Conservation (phyloP, 2,113 vertebrate genomes). For the Chaenogobius annularis region DNA sequence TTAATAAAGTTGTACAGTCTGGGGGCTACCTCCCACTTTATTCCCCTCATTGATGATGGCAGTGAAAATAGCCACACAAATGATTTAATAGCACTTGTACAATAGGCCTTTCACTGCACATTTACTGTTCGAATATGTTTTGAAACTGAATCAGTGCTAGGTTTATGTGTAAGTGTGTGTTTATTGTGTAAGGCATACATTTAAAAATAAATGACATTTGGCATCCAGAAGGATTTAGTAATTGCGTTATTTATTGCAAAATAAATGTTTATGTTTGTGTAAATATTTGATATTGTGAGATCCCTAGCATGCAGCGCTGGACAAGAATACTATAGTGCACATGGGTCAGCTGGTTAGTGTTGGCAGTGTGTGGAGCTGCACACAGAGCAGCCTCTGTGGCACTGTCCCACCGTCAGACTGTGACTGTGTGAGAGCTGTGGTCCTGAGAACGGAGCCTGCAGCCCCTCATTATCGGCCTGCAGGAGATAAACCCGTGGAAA, state of each 20-base stretch:
- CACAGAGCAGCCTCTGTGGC: slow-evolving; percentile 69
- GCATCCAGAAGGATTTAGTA: neutral
- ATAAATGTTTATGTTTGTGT: neutral
- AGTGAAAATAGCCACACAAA: slow-evolving; percentile 34
- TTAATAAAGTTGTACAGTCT: slow-evolving; percentile 73
- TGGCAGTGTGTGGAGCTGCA: slow-evolving; percentile 42
- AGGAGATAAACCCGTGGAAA: slow-evolving; percentile 75
- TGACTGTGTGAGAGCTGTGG: slow-evolving; percentile 60
- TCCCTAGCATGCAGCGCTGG: slow-evolving; percentile 15
- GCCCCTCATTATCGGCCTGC: slow-evolving; percentile 64
- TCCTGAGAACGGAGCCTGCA: slow-evolving; percentile 71
- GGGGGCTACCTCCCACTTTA: slow-evolving; percentile 66
- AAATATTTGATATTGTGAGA: neutral
- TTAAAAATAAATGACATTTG: neutral
- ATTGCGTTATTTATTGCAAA: no score
- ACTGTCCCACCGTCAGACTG: slow-evolving; percentile 70
- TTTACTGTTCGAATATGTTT: slow-evolving; percentile 12
- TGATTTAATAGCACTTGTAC: slow-evolving; percentile 48
- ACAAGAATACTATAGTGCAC: slow-evolving; percentile 37
- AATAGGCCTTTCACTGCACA: slow-evolving; percentile 21
- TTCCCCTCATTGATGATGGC: slow-evolving; percentile 33
- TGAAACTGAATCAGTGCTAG: neutral
- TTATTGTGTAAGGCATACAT: neutral
- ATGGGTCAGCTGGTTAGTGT: slow-evolving; percentile 52
- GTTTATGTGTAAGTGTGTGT: no score